Evolutionary conservation across 1,140 invertebrate genomes (phyloP).

Genomic region (Aethina tumida): DNA sequence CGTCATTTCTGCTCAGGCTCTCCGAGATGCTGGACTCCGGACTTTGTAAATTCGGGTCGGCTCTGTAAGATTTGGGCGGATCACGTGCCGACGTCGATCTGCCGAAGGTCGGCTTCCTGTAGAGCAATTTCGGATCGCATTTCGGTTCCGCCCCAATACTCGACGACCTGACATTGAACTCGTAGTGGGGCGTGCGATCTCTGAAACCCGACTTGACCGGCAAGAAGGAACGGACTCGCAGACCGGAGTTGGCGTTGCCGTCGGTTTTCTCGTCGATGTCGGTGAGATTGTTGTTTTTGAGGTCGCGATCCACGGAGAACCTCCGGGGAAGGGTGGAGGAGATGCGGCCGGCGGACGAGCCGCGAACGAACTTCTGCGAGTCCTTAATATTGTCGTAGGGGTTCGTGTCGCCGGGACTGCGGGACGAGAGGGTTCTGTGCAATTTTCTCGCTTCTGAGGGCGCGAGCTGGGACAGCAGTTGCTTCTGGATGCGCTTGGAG

Average conservation of each 20-base stretch:
- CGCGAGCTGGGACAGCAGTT: slow-evolving; percentile 50
- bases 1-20: slow-evolving; percentile 22
- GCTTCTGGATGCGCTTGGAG: slow-evolving; percentile 51
- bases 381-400: slow-evolving; percentile 8
- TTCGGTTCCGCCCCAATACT: slow-evolving; percentile 18
- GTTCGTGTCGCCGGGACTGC: slow-evolving; percentile 18
- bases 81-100: slow-evolving; percentile 21
- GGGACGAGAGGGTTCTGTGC: slow-evolving; percentile 49
- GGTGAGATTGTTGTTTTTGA: slow-evolving; percentile 7
- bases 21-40: slow-evolving; percentile 31
- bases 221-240: slow-evolving; percentile 17
- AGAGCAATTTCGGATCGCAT: slow-evolving; percentile 15
- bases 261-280: slow-evolving; percentile 6
- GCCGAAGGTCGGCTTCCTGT: slow-evolving; percentile 16
- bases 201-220: slow-evolving; percentile 16
- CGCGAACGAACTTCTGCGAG: slow-evolving; percentile 7
- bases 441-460: slow-evolving; percentile 48
- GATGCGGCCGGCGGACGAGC: slow-evolving; percentile 16
- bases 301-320: slow-evolving; percentile 17
- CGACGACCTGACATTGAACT: slow-evolving; percentile 19
- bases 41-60: slow-evolving; percentile 19
- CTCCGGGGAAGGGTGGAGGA: slow-evolving; percentile 24
- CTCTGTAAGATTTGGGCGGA: slow-evolving; percentile 14
- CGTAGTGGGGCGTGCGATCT: slow-evolving; percentile 14
- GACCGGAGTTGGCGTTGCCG: slow-evolving; percentile 2